These are phyloP conservation scores for Melanaphis sacchari DNA, from an alignment of 1,140 invertebrate species.

Conservation along the genomic window DNA sequence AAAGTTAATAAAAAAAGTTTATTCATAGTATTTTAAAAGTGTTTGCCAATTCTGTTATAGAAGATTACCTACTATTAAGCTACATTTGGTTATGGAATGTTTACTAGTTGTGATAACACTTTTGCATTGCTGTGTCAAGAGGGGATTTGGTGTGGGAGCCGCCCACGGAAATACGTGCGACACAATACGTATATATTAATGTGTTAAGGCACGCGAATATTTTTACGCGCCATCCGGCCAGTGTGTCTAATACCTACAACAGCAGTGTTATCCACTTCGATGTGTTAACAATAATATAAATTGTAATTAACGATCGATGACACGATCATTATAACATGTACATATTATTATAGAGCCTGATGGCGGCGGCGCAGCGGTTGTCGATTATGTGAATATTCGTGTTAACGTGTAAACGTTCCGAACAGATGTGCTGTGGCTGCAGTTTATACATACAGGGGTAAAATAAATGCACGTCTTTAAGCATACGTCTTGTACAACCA, in stretches of 20 bases:
- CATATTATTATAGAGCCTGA: background rate
- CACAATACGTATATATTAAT: background rate
- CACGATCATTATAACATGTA: background rate
- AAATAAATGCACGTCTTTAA: conserved; percentile 3
- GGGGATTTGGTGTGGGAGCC: background rate
- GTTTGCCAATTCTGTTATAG: background rate
- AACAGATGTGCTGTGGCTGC: background rate
- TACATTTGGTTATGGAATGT: background rate
- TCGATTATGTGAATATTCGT: background rate
- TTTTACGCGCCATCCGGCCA: background rate
- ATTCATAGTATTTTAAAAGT: background rate
- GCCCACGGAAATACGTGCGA: background rate
- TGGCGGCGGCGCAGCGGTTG: background rate
- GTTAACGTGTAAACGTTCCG: conserved; percentile 29
- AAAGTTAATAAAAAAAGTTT: no score
- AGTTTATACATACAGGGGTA: background rate
- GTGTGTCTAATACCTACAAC: background rate
- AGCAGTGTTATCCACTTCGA: background rate
- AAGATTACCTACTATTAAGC: background rate
- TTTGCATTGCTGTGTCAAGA: background rate
- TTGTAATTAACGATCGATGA: background rate
- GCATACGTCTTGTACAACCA: background rate
- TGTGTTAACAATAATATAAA: background rate
- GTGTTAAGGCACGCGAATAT: background rate
- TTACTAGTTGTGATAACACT: background rate